Percentiles rank a stretch among this genome's conserved stretches.
phyloP scores from a whole-genome alignment of 2,888 invertebrate species.

The Micoletzkya japonica region DNA sequence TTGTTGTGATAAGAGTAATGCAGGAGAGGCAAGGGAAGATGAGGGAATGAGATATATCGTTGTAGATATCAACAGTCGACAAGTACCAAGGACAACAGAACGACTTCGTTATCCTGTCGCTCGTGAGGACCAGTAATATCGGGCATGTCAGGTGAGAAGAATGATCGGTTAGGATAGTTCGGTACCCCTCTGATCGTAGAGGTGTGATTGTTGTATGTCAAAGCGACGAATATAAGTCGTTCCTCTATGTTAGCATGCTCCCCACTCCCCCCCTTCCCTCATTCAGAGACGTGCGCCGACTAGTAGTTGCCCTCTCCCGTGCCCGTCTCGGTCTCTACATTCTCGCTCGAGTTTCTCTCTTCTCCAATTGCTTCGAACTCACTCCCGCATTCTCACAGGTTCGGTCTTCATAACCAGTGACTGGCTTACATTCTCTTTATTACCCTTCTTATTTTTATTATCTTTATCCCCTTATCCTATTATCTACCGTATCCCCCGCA shows the following conservation, averaged over 20 bases:
- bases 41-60: neutral
- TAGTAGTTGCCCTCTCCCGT: conserved; percentile 96
- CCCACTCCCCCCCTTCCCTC: neutral
- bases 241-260: neutral
- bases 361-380: conserved; percentile 93
- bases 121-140: conserved; percentile 93
- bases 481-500: conserved; percentile 64
- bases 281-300: conserved; percentile 81
- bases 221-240: no score
- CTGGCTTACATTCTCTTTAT: neutral
- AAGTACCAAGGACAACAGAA: conserved; percentile 99
- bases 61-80: conserved; percentile 81
- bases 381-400: conserved; percentile 91
- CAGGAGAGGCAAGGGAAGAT: neutral
- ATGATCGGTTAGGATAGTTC: neutral
- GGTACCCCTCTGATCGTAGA: neutral
- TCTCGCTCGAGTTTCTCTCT: conserved; percentile 87
- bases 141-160: conserved; percentile 80
- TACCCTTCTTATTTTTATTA: no score
- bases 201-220: neutral
- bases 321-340: conserved; percentile 94
- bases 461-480: neutral
- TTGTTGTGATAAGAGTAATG: neutral
- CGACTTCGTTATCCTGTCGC: conserved; percentile 91
- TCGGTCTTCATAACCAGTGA: conserved; percentile 39